phyloP scores from a whole-genome alignment of 2,797 vertebrate genomes.

The Rhinoraja longicauda region DNA sequence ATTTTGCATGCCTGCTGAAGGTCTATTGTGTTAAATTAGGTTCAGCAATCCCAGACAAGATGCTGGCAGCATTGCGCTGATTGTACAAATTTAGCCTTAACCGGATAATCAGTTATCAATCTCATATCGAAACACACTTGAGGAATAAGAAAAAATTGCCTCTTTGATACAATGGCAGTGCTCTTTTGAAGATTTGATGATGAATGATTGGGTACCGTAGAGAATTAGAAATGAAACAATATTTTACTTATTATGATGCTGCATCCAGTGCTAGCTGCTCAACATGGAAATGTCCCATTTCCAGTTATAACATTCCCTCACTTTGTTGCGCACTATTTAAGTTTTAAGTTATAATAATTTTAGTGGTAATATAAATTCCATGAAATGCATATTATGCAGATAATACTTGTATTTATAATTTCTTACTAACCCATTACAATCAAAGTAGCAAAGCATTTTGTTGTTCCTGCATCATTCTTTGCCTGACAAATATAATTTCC shows the following conservation, averaged over 20 bases:
- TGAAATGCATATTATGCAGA: background rate
- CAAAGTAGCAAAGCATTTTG: conserved; percentile 81
- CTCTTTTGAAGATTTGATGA: background rate
- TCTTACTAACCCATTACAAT: conserved; percentile 87
- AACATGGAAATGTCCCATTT: background rate
- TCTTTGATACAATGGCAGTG: no score
- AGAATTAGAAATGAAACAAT: background rate
- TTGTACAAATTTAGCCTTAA: background rate
- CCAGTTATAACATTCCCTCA: background rate
- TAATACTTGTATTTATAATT: background rate
- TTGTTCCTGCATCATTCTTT: conserved; percentile 90
- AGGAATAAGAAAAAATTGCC: no score
- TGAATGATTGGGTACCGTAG: background rate
- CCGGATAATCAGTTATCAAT: background rate
- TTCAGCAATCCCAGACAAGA: background rate
- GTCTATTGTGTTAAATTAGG: background rate
- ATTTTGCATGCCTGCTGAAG: background rate
- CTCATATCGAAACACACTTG: background rate
- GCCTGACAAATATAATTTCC: conserved; percentile 92
- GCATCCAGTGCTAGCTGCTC: background rate
- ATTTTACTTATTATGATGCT: background rate
- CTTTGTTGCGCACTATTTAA: background rate
- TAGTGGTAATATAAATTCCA: background rate
- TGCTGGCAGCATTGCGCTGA: background rate
- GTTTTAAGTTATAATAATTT: background rate